phyloP scores from a whole-genome alignment of 2,797 vertebrate genomes.

The Denticeps clupeoides region DNA sequence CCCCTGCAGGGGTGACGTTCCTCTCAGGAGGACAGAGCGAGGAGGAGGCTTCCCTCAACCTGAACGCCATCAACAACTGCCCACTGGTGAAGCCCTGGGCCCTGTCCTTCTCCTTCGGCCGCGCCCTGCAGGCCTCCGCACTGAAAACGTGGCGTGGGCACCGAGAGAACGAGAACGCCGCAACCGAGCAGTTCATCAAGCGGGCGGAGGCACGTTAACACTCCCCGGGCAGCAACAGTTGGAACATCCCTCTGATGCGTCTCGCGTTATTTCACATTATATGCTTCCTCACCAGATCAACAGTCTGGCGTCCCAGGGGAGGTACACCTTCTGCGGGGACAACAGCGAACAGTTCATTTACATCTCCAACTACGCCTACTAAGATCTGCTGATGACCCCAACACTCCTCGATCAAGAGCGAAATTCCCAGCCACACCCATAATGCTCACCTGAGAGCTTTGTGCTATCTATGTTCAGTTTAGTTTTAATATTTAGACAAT shows the following conservation, averaged over 20 bases:
- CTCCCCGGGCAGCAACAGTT: neutral
- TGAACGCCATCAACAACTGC: conserved; percentile 93
- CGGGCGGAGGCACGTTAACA: conserved; percentile 71
- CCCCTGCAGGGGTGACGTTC: conserved; percentile 78
- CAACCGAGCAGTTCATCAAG: conserved; percentile 90
- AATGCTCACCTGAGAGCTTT: conserved; percentile 25
- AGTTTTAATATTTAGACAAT: too few relatives aligned
- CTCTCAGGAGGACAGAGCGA: conserved; percentile 94
- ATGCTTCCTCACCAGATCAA: conserved; percentile 65
- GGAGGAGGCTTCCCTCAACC: conserved; percentile 89
- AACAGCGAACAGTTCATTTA: conserved; percentile 68
- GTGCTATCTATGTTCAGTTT: too few relatives aligned
- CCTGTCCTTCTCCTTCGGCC: conserved; percentile 90
- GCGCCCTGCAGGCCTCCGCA: conserved; percentile 90
- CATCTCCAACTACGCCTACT: conserved; percentile 81
- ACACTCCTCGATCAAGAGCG: conserved; percentile 20
- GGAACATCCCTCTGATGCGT: neutral
- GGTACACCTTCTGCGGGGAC: conserved; percentile 68
- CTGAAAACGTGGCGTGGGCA: conserved; percentile 87
- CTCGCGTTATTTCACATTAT: neutral
- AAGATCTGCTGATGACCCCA: conserved; percentile 34
- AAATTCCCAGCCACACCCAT: conserved; percentile 25
- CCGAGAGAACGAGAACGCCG: conserved; percentile 70
- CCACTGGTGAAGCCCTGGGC: conserved; percentile 81
- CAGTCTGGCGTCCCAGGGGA: conserved; percentile 80